Conservation (phyloP, 35 echinoderm and acorn worm genomes). For the Lytechinus variegatus region DNA sequence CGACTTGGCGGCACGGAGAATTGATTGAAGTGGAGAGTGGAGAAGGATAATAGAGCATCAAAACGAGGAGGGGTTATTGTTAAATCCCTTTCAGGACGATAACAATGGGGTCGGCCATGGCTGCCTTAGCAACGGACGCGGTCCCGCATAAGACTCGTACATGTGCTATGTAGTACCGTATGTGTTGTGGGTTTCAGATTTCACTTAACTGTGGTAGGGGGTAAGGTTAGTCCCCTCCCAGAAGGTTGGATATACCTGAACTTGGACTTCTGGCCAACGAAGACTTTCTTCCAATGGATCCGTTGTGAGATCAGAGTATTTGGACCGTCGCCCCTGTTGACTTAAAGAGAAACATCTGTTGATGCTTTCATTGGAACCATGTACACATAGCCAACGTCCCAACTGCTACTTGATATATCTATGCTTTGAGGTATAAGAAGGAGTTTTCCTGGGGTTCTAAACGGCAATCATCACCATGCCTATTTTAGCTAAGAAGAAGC, state of each 20-base stretch:
- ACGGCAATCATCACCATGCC: background rate
- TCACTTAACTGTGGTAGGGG: background rate
- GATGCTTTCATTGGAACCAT: background rate
- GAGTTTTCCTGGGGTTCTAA: background rate
- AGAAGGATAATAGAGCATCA: conserved; percentile 6
- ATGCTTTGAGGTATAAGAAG: background rate
- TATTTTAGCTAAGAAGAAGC: conserved; percentile 10
- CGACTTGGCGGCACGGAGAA: background rate
- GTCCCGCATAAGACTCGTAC: background rate
- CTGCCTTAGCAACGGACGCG: conserved; percentile 22
- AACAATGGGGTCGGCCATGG: background rate
- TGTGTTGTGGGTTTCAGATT: conserved; percentile 2
- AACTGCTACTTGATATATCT: background rate
- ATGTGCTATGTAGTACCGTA: background rate
- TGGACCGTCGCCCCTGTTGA: background rate
- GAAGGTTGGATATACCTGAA: background rate
- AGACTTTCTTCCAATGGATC: background rate
- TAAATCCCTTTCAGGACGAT: conserved; percentile 12
- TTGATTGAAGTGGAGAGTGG: background rate
- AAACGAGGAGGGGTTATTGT: conserved; percentile 35
- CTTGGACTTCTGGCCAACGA: background rate
- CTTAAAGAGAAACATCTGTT: background rate
- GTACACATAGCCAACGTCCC: background rate
- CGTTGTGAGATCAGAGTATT: background rate
- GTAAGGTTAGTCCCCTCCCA: background rate